phyloP scores from a whole-genome alignment of 2,113 vertebrate species.

The Stigmatopora nigra region DNA sequence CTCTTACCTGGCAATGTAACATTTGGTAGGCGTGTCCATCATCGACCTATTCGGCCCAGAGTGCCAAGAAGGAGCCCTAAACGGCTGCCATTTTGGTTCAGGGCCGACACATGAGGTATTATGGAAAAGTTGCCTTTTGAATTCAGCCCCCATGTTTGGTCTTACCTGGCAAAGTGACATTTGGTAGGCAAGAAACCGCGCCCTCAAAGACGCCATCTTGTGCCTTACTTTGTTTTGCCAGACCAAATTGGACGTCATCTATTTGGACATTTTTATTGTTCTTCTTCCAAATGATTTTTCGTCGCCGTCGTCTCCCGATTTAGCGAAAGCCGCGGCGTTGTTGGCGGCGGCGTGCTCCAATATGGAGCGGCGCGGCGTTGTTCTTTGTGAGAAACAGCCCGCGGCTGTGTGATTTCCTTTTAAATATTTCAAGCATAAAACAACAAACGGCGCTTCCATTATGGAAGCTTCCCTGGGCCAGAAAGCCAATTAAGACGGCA shows the following conservation, averaged over 20 bases:
- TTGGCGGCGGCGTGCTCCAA: no score
- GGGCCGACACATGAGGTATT: no score
- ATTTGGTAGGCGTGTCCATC: not conserved
- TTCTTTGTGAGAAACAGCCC: conserved; percentile 22
- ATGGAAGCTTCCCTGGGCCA: conserved; percentile 40
- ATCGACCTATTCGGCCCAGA: no score
- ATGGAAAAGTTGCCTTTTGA: no score
- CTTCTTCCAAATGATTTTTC: not conserved
- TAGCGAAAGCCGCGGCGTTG: no score
- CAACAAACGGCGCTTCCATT: conserved; percentile 26
- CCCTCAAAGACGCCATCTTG: not conserved
- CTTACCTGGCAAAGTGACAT: not conserved
- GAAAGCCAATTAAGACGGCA: conserved; percentile 57
- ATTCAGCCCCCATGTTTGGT: no score
- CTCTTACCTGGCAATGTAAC: not conserved
- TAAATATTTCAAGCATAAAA: conserved; percentile 31
- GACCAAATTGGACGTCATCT: not conserved
- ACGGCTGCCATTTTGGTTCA: no score
- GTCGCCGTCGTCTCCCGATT: not conserved
- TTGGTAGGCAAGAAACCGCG: not conserved
- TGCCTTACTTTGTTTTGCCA: not conserved
- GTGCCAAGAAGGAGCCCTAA: no score
- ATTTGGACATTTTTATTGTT: not conserved
- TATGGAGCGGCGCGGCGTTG: not conserved
- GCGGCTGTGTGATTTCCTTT: conserved; percentile 26